These are phyloP conservation scores for Trachelus troglodyta DNA, from an alignment of 2,888 invertebrate genomes.

Conservation along the genomic window DNA sequence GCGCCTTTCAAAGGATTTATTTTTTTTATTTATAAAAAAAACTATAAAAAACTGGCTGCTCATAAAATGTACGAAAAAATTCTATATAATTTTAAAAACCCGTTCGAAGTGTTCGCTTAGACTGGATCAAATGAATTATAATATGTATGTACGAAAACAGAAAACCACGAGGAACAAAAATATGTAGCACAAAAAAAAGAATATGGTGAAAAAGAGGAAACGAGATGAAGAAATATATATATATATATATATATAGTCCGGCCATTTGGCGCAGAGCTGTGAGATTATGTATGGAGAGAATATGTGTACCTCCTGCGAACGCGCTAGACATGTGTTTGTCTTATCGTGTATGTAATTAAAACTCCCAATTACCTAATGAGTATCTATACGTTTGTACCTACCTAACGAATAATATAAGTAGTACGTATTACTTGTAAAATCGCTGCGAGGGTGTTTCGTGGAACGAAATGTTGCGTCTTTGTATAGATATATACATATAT, in stretches of 20 bases:
- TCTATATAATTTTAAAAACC: background rate
- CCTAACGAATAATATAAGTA: conserved; percentile 45
- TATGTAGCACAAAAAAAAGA: background rate
- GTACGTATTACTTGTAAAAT: conserved; percentile 42
- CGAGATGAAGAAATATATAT: background rate
- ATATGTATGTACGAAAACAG: background rate
- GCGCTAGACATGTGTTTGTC: conserved; percentile 28
- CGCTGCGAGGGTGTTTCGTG: conserved; percentile 45
- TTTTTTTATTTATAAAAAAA: background rate
- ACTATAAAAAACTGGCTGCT: background rate
- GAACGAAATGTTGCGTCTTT: conserved; percentile 61
- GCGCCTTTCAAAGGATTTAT: background rate
- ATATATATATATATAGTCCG: background rate
- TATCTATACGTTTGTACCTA: conserved; percentile 52
- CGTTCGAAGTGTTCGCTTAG: background rate
- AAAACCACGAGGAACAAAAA: background rate
- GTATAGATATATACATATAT: conserved; percentile 47
- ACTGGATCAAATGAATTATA: background rate
- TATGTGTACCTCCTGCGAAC: conserved; percentile 17
- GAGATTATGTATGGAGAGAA: background rate
- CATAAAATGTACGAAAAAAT: background rate
- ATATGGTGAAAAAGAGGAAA: background rate
- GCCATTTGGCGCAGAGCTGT: background rate
- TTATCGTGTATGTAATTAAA: conserved; percentile 40
- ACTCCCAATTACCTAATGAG: conserved; percentile 31